Evolutionary conservation across 1,140 invertebrate genomes (phyloP).

Genomic region (Druon quercuslanigerum): DNA sequence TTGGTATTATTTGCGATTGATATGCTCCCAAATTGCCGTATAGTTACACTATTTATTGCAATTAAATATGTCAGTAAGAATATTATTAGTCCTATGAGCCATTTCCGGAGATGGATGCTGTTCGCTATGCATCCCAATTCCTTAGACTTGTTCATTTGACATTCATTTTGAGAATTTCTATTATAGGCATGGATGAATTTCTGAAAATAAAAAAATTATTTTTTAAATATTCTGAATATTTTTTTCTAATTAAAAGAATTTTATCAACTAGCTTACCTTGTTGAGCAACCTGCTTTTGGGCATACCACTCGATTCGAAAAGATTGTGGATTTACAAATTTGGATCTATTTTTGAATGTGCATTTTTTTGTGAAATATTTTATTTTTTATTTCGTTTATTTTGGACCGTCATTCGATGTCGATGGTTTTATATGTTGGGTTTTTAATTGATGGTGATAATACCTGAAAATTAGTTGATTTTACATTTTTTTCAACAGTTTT

Average conservation of each 20-base stretch:
- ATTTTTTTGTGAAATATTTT: not conserved
- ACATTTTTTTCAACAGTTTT: too few species aligned
- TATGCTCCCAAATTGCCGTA: constrained; percentile 59
- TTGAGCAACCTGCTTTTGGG: not conserved
- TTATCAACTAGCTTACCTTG: not conserved
- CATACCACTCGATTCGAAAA: not conserved
- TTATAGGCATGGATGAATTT: constrained; percentile 35
- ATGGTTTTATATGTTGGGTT: too few species aligned
- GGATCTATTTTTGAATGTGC: too few species aligned
- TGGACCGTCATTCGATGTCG: too few species aligned
- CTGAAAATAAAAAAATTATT: constrained; percentile 32
- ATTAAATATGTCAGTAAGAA: constrained; percentile 63
- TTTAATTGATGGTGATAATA: too few species aligned
- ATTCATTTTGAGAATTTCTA: constrained; percentile 37
- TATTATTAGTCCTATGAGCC: constrained; percentile 62
- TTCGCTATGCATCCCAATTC: constrained; percentile 41
- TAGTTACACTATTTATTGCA: constrained; percentile 65
- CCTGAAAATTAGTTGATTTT: too few species aligned
- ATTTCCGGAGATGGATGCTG: constrained; percentile 57
- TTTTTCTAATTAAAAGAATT: constrained; percentile 26
- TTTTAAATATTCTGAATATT: not conserved
- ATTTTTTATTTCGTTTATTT: not conserved
- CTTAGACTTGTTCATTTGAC: constrained; percentile 47
- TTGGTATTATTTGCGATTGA: constrained; percentile 48
- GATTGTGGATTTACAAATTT: too few species aligned